Base-by-base conservation (phyloP, 1,140 invertebrate genomes). In the Achatina immaculata region DNA sequence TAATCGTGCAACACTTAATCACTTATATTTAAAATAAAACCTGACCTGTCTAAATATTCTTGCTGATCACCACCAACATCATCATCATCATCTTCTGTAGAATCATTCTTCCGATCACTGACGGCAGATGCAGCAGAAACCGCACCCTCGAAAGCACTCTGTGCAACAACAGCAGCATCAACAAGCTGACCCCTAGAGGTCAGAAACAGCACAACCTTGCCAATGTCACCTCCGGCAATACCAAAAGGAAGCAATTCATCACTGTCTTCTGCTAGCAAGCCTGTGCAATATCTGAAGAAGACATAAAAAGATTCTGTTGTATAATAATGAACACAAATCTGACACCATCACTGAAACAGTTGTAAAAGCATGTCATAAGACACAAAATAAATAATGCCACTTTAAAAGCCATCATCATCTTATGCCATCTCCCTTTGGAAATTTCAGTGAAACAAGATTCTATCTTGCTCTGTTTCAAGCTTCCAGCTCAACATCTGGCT, bases 181-280 rank as follows among this genome's bases (percentile, higher is more conserved):
- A 81, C 73, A 36, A 89, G 68, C 76, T 91, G 87, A 42, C 89
- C 89, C 36, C 83, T 83, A 31, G 77, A 74, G 31, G 84, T 83
- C 68, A 89, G 88, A 85, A 87, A 91, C 36, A 88, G 80, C n/a
- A 90, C 85, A 31, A 92, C 82, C 42, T 87, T 80, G 62, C 87
- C 77, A 16, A 82, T 79, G 68, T 91, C 85, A 31, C 90, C 89
- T 11, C 87, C 81, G 72, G 91, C 90, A 65, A 89, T 81, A 82
- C 87, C 84, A 82, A 88, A 91, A 31, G 89, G 87, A 21, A 91
- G 75, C 58, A 85, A 82, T 21, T 85, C 83, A 58, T 90, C 90
- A 75, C 83, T 88, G 71, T 91, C 90, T 82, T 91, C 88, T 24
- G 66, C 77, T 51, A 90, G 80, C 73, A 92, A 84, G 66, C 77